Percentiles rank a stretch among this genome's conserved stretches.
Evolutionary conservation across 2,888 invertebrate genomes (phyloP).

Genomic region (Strigamia transsilvanica): DNA sequence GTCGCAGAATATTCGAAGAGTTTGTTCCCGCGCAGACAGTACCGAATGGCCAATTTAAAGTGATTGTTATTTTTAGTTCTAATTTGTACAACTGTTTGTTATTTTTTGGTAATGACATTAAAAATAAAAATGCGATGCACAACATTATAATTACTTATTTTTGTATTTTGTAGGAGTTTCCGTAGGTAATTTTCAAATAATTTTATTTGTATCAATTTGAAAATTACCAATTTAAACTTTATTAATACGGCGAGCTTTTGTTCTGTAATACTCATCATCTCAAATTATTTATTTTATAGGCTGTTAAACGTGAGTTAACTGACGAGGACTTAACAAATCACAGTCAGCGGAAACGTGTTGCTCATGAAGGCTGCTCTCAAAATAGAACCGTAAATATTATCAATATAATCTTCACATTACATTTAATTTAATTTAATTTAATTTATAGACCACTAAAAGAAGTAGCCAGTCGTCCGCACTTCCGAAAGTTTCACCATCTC

Average conservation of each 20-base stretch:
- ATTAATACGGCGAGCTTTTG: too few relatives aligned
- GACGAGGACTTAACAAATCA: conserved; percentile 53
- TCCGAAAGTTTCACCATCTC: conserved; percentile 49
- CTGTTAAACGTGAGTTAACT: conserved; percentile 55
- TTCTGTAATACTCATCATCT: too few relatives aligned
- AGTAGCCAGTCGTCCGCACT: conserved; percentile 61
- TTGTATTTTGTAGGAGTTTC: too few relatives aligned
- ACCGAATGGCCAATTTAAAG: conserved; percentile 20
- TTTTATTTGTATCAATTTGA: too few relatives aligned
- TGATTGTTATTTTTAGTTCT: not conserved
- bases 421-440: not conserved
- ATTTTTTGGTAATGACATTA: not conserved
- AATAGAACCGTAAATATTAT: conserved; percentile 29
- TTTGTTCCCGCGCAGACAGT: conserved; percentile 64
- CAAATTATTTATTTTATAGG: conserved; percentile 51
- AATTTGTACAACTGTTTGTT: not conserved
- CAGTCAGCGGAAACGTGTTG: conserved; percentile 74
- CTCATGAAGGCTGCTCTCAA: conserved; percentile 71
- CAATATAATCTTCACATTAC: not conserved
- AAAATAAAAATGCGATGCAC: not conserved
- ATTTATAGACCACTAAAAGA: conserved; percentile 62
- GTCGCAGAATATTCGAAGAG: conserved; percentile 86
- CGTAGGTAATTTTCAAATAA: too few relatives aligned
- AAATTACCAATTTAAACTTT: too few relatives aligned
- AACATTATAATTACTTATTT: not conserved